Conservation (phyloP, 2,888 invertebrate genomes). For the Acrocera orbiculus region DNA sequence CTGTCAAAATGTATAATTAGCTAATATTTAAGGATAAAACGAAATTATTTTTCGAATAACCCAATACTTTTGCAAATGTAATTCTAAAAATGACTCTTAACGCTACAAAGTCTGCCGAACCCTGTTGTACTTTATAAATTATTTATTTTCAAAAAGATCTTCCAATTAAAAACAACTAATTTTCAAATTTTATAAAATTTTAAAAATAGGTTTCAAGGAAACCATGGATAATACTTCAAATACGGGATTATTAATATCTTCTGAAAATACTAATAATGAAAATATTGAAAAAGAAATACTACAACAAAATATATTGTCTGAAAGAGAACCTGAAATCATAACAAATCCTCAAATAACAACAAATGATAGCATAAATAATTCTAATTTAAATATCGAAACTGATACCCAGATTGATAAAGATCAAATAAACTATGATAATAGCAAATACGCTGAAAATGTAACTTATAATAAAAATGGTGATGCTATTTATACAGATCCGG, state of each 20-base stretch:
- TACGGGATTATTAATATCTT: conserved; percentile 6
- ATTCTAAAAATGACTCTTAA: no score
- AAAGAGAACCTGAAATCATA: not conserved
- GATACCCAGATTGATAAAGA: not conserved
- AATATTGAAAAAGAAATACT: conserved; percentile 9
- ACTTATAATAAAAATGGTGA: conserved; percentile 46
- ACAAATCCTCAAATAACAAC: not conserved
- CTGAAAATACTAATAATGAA: conserved; percentile 10
- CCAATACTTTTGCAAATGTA: no score
- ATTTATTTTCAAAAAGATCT: no score
- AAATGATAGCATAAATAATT: conserved; percentile 24
- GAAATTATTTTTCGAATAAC: no score
- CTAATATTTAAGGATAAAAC: no score
- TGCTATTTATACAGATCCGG: conserved; percentile 60
- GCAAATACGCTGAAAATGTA: conserved; percentile 38
- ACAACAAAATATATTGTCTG: not conserved
- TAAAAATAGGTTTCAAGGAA: no score
- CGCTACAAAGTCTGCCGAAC: no score
- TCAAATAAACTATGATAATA: conserved; percentile 3
- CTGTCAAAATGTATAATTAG: no score
- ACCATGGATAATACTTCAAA: conserved; percentile 3
- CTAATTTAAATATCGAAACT: not conserved
- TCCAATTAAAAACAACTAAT: no score
- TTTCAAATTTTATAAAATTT: no score
- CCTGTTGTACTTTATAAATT: no score